Percentiles rank a stretch among this genome's conserved stretches.
phyloP scores from a whole-genome alignment of 2,113 vertebrate species.

The Calidris pygmaea region DNA sequence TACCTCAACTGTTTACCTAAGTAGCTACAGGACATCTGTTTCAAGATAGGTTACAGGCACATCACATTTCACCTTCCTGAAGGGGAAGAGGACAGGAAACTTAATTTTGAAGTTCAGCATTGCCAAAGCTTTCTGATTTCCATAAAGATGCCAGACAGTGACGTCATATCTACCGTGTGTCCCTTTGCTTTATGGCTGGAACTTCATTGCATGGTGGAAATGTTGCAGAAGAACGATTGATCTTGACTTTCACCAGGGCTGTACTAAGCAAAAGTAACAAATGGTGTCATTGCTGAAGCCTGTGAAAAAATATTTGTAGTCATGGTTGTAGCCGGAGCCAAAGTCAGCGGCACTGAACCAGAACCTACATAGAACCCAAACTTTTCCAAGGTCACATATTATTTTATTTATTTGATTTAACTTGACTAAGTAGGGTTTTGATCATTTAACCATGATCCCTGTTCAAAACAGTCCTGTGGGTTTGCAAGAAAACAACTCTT shows the following conservation, averaged over 20 bases:
- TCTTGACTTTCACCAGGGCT: conserved; percentile 67
- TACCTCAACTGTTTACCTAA: conserved; percentile 16
- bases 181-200: conserved; percentile 37
- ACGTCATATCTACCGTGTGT: conserved; percentile 45
- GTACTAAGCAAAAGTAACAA: conserved; percentile 72
- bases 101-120: background rate
- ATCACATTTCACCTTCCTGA: conserved; percentile 7
- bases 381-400: conserved; percentile 53
- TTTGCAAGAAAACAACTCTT: conserved; percentile 51
- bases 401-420: conserved; percentile 72
- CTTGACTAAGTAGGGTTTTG: conserved; percentile 65
- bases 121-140: conserved; percentile 32
- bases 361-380: conserved; percentile 47
- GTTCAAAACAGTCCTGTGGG: conserved; percentile 28
- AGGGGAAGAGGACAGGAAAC: conserved; percentile 18
- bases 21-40: conserved; percentile 31
- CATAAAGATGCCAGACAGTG: conserved; percentile 30
- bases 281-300: conserved; percentile 73
- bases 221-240: conserved; percentile 61
- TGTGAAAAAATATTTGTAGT: conserved; percentile 77
- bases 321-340: conserved; percentile 69
- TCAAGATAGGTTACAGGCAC: background rate
- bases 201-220: conserved; percentile 57
- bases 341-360: conserved; percentile 62
- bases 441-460: conserved; percentile 52